Base-by-base conservation (phyloP, 2,113 vertebrate genomes). In the Neolamprologus toae region DNA sequence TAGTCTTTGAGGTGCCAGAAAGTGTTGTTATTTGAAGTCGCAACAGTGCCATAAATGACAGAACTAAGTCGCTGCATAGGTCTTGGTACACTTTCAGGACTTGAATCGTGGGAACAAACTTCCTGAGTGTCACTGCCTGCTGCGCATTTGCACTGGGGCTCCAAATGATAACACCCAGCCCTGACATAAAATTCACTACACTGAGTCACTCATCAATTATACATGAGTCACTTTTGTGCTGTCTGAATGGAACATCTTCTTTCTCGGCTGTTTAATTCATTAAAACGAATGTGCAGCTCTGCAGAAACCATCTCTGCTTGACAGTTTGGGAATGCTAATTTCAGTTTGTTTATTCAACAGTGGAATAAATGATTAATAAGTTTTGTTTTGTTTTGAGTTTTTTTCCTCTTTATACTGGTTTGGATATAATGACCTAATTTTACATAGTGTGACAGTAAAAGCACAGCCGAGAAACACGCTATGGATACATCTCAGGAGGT, bases 171-270 rank as follows among this genome's bases (percentile, higher is more conserved):
- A 86, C 86, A 88, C 88, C 83, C 85, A 42, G 57, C 66, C 73
- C 73, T 57, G 45, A 89, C 92, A 89, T 86, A 55, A 90, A 86
- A 71, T 89, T 85, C 78, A 11, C 55, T 45, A 45, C 80, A 45
- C 88, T 61, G 82, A 92, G 59, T 90, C 86, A 80, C 92, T 91
- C 90, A 89, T 94, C 86, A 90, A 92, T 90, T 91, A 96, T 89
- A 88, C 91, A 94, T 93, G 91, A 94, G 84, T 79, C 91, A 82
- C 91, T 83, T 87, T 86, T 85, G 73, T 88, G 90, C 86, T 21
- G 85, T 89, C 68, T 91, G 88, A 90, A 68, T 87, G 54, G 89
- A 92, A 86, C 91, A 90, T 91, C 88, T 85, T 90, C 89, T 88
- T 89, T 78, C 80, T 79, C 66, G 86, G 83, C 87, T 92, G 63